phyloP scores from a whole-genome alignment of 35 echinoderm and acorn worm species.

The Lytechinus pictus region DNA sequence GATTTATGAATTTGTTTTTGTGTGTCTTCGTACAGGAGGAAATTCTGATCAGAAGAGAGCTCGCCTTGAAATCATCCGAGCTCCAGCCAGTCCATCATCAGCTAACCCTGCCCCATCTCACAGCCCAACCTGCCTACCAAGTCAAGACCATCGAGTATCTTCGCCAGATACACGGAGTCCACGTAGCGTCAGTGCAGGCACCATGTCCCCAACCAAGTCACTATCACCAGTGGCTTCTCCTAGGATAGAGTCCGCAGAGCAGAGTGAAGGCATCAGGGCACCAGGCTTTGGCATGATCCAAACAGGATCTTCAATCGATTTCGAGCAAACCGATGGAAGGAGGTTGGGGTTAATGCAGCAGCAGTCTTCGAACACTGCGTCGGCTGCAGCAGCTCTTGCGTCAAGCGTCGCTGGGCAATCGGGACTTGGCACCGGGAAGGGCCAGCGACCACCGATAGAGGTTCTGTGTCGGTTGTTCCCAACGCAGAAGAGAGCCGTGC shows the following conservation, averaged over 20 bases:
- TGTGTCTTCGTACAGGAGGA: background rate
- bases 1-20: background rate
- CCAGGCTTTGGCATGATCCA: background rate
- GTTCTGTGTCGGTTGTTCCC: constrained; percentile 87
- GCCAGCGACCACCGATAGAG: constrained; percentile 78
- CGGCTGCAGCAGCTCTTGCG: constrained; percentile 33
- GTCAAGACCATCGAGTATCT: constrained; percentile 40
- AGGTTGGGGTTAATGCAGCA: background rate
- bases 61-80: constrained; percentile 85
- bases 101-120: constrained; percentile 65
- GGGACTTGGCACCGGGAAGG: constrained; percentile 22
- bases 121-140: constrained; percentile 31
- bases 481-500: constrained; percentile 86
- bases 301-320: background rate
- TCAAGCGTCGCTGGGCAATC: background rate
- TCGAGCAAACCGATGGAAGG: background rate
- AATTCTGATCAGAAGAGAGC: constrained; percentile 38
- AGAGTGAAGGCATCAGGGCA: background rate
- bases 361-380: background rate
- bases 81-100: constrained; percentile 71
- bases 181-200: constrained; percentile 66
- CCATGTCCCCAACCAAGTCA: constrained; percentile 69
- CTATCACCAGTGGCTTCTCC: constrained; percentile 73
- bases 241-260: constrained; percentile 53
- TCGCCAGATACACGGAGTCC: constrained; percentile 58